Percentiles rank a stretch among this genome's conserved stretches.
These are phyloP conservation scores for Nasonovia ribisnigri DNA, from an alignment of 2,888 invertebrate genomes.

Conservation along the genomic window DNA sequence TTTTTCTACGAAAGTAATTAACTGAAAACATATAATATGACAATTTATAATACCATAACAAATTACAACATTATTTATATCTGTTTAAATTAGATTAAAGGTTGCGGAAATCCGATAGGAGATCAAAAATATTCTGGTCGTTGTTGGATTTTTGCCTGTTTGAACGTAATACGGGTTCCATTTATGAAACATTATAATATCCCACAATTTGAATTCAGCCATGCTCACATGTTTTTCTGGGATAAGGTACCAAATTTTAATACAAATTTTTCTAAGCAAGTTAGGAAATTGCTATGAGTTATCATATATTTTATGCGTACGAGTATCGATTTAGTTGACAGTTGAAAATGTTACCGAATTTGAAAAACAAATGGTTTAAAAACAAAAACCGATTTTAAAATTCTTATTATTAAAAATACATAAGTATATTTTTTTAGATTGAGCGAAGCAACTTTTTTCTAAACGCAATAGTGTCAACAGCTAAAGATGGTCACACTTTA, in stretches of 20 bases:
- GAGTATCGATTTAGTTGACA: neutral
- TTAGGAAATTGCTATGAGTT: neutral
- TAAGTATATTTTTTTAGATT: slow-evolving; percentile 72
- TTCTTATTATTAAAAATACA: neutral
- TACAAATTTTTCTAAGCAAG: neutral
- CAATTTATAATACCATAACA: neutral
- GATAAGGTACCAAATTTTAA: slow-evolving; percentile 78
- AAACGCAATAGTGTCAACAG: slow-evolving; percentile 83
- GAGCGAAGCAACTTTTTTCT: slow-evolving; percentile 89
- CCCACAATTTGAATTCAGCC: slow-evolving; percentile 94
- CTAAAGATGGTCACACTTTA: slow-evolving; percentile 79
- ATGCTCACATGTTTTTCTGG: slow-evolving; percentile 91
- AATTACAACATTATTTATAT: neutral
- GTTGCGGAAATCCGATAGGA: slow-evolving; percentile 89
- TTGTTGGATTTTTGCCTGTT: slow-evolving; percentile 91
- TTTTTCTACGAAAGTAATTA: slow-evolving; percentile 82
- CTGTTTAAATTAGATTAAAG: slow-evolving; percentile 75
- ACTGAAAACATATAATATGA: neutral
- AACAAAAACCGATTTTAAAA: neutral
- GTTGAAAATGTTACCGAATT: neutral
- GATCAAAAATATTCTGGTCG: slow-evolving; percentile 89
- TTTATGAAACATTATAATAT: slow-evolving; percentile 85
- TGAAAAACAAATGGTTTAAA: neutral
- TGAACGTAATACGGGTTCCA: slow-evolving; percentile 87
- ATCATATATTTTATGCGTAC: neutral